Conservation (phyloP, 2,113 vertebrate genomes). For the Lampris incognitus region DNA sequence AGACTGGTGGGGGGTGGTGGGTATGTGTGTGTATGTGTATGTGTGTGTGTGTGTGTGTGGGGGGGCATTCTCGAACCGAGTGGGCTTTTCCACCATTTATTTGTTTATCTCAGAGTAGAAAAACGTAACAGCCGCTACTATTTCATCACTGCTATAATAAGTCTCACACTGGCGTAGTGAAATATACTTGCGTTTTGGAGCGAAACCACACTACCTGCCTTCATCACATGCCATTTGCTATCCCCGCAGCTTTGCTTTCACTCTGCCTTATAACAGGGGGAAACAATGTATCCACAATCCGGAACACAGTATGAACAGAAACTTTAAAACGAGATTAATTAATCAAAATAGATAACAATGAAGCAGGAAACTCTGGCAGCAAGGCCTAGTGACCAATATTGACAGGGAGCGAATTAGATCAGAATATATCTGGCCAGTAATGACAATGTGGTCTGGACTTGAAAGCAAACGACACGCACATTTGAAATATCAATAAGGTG, state of each 20-base stretch:
- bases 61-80: slow-evolving; percentile 56
- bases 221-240: too few species aligned
- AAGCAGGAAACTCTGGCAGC: too few species aligned
- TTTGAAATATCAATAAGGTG: neutral
- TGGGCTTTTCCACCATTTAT: slow-evolving; percentile 39
- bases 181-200: neutral
- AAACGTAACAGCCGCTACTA: neutral
- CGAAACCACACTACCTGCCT: neutral
- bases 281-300: neutral
- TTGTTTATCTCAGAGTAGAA: slow-evolving; percentile 29
- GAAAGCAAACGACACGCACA: neutral
- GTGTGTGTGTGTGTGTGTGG: neutral
- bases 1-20: slow-evolving; percentile 35
- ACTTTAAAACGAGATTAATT: neutral
- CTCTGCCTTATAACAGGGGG: neutral
- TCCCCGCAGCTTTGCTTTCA: neutral
- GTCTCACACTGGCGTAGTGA: neutral
- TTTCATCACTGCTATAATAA: neutral
- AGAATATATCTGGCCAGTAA: neutral
- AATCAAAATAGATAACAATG: too few species aligned
- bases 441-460: neutral
- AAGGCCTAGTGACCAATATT: too few species aligned
- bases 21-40: too few species aligned
- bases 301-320: neutral
- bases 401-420: neutral